Evolutionary conservation across 2,888 invertebrate genomes (phyloP), one percentile per base, ranked within the genome.

Genomic region (Carabus problematicus): DNA sequence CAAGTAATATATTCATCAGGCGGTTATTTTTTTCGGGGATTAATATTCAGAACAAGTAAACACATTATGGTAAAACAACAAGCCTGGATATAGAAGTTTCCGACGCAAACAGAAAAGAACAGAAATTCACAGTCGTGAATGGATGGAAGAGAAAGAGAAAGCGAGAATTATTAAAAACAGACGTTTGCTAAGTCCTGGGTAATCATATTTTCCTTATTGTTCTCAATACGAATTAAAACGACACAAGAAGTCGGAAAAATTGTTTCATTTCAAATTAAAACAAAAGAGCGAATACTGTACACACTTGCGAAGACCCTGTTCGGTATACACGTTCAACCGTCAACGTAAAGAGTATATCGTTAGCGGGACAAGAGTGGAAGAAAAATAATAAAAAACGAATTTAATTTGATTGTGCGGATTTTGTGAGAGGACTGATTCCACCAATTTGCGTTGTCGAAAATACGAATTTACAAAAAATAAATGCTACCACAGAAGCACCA

Each of bases 331-430:
- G 16, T 54, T 39, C 16, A 54, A 52, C 12, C 16, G 6, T 29
- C 3, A 6, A 29, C 29, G 3, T 29, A 29, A 29, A 29, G 29
- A 29, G 29, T 29, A 6, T 29, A 29, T 6, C 29, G 29, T 62
- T 61, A 39, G 45, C 39, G 39, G 42, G 40, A 14, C 14, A 42
- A 45, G 43, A 29, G 64, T 40, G 64, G 47, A 19, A 59, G 66
- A 55, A 39, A 66, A 64, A 58, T 66, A 66, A 58, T 66, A 66
- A 66, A 59, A 66, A 6, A 29, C 41, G 59, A 66, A 66, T 66
- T 66, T 59, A 66, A 66, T 66, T 66, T 58, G 58, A 66, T n/a
- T 49, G 66, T 58, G 43, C 12, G 40, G 66, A 66, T 66, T 64
- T 64, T 66, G 39, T 49, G 58, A 41, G 14, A 60, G 42, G 42